Percentiles rank a stretch among this genome's conserved stretches.
These are phyloP conservation scores for Acanthosepion lycidas DNA, from an alignment of 2,888 invertebrate genomes.

Conservation along the genomic window DNA sequence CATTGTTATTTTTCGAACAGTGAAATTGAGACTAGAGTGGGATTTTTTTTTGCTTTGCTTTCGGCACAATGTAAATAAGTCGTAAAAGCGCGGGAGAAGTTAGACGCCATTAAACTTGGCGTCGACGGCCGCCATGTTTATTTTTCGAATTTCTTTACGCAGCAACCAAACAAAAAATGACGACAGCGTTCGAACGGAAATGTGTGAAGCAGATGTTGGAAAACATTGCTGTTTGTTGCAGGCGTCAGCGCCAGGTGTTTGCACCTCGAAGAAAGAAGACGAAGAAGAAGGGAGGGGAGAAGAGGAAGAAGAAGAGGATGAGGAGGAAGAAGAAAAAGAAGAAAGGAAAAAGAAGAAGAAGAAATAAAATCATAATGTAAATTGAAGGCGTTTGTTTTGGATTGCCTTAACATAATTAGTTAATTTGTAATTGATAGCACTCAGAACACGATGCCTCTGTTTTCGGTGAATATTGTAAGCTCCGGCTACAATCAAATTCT, in stretches of 20 bases:
- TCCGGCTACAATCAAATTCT: background rate
- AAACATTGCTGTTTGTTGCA: background rate
- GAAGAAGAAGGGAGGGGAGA: background rate
- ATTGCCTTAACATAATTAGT: background rate
- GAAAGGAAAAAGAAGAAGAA: background rate
- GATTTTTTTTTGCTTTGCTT: background rate
- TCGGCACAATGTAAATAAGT: background rate
- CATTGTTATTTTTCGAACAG: slow-evolving; percentile 20
- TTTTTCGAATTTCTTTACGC: background rate
- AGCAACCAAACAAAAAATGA: background rate
- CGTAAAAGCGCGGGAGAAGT: background rate
- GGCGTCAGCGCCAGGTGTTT: slow-evolving; percentile 21
- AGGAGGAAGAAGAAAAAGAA: background rate
- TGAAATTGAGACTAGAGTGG: background rate
- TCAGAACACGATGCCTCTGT: background rate
- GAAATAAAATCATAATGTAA: background rate
- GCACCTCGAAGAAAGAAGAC: background rate
- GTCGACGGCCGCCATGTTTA: background rate
- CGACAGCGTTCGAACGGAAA: background rate
- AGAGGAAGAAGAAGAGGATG: background rate
- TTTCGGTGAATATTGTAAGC: background rate
- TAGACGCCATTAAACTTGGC: background rate
- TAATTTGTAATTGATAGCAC: background rate
- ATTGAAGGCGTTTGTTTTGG: background rate
- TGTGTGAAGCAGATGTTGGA: background rate